Conservation (phyloP, 2,113 vertebrate genomes). For the Laterallus jamaicensis region DNA sequence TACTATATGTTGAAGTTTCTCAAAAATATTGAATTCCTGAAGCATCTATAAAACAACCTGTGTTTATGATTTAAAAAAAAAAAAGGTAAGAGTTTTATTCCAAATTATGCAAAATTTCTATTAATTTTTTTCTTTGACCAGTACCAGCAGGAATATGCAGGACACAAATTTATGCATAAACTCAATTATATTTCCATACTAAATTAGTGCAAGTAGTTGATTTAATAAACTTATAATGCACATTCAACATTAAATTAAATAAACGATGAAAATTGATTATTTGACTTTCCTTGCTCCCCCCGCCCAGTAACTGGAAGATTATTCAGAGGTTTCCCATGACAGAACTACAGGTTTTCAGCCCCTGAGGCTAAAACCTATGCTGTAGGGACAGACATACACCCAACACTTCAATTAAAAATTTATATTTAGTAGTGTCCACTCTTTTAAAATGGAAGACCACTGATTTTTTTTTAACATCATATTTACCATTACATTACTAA, state of each 20-base stretch:
- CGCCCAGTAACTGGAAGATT: background rate
- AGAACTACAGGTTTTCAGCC: background rate
- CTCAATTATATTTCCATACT: background rate
- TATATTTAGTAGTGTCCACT: background rate
- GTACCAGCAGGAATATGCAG: background rate
- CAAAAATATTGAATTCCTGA: background rate
- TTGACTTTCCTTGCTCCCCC: background rate
- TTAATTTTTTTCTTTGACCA: background rate
- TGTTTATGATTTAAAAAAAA: background rate
- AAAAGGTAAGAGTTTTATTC: background rate
- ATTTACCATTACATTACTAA: background rate
- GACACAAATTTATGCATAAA: background rate
- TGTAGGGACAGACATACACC: background rate
- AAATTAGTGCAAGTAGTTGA: background rate
- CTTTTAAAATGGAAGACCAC: background rate
- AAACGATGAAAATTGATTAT: background rate
- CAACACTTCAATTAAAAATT: background rate
- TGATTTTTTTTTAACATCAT: background rate
- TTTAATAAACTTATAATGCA: background rate
- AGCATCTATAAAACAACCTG: background rate
- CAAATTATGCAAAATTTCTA: background rate
- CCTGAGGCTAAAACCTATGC: background rate
- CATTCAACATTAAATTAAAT: constrained; percentile 1
- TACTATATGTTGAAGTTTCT: background rate
- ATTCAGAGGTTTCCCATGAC: background rate